Evolutionary conservation across 2,888 invertebrate genomes (phyloP).

Genomic region (Machimus atricapillus): DNA sequence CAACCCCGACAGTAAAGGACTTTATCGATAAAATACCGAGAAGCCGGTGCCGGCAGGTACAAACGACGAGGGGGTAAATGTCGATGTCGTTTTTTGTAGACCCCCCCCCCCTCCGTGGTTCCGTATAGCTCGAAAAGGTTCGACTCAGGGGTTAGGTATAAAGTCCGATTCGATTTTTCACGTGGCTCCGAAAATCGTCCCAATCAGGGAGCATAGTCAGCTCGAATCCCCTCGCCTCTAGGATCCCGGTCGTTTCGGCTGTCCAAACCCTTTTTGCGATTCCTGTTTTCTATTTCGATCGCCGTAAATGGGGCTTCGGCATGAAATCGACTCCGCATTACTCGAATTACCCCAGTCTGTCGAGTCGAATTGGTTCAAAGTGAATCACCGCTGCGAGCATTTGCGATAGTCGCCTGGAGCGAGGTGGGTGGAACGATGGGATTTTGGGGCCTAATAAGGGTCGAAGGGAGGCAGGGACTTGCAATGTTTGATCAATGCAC

Average conservation of each 20-base stretch:
- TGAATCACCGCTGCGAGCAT: conserved; percentile 30
- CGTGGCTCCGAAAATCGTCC: conserved; percentile 15
- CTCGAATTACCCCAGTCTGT: conserved; percentile 35
- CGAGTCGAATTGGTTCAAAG: conserved; percentile 35
- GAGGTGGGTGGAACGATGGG: not conserved
- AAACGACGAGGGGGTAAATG: not conserved
- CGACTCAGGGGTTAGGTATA: not conserved
- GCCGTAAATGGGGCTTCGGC: conserved; percentile 37
- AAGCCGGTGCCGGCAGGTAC: conserved; percentile 36
- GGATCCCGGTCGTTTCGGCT: not conserved
- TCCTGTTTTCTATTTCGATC: conserved; percentile 27
- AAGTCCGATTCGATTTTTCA: conserved; percentile 18
- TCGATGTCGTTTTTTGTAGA: conserved; percentile 26
- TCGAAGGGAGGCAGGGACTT: not conserved
- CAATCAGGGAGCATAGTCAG: not conserved
- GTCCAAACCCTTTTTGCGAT: not conserved
- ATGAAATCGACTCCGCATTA: conserved; percentile 39
- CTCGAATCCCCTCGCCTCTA: not conserved
- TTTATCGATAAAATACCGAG: conserved; percentile 37
- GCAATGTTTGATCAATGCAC: conserved; percentile 37
- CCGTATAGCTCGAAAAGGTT: not conserved
- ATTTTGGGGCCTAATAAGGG: not conserved
- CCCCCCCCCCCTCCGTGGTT: not conserved
- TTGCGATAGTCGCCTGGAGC: not conserved
- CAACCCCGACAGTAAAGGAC: conserved; percentile 1